Evolutionary conservation across 2,888 invertebrate genomes (phyloP), one percentile per base, ranked within the genome.

Genomic region (Eupeodes latifasciatus): DNA sequence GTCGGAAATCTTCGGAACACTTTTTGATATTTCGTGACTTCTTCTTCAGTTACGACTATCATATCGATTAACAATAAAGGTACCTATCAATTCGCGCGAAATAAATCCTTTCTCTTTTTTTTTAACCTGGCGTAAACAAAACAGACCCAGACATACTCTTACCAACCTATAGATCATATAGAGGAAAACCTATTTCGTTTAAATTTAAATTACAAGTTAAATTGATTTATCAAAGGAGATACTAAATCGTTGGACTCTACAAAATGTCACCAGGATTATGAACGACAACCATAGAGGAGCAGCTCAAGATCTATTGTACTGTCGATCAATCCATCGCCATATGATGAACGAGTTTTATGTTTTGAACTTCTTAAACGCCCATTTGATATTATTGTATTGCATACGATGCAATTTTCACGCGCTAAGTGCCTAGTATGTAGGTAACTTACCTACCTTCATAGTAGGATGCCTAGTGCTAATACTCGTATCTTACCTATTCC

Each of bases 331-430:
- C 55, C n/a, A 44, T 64, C 64, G 62, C 84, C 57, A 1, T 59
- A 9, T 40, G 40, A 9, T 40, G 40, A 40, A 40, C 40, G 9
- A 40, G 40, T 40, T 27, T 27, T 27, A 40, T 40, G 5, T 74
- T 59, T 77, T 27, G 67, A 81, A 85, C 69, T 59, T 85, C 44
- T 78, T 7, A 40, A 88, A 88, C 88, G 85, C 88, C 88, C 78
- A 74, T 85, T 88, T 66, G 81, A 81, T 27, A 27, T 27, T 19
- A 19, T 78, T 72, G 36, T 69, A 80, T 74, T 47, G 36, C 74
- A 83, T 74, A 47, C 75, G 51, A 40, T 72, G 64, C 51, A 75
- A 79, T 57, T 69, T 69, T 82, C 67, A 82, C 82, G 74, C 74
- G 76, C 66, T 80, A 79, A 55, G 53, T 55, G 69, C 34, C 40